Base-by-base conservation (phyloP, 2,888 invertebrate genomes). In the Leucozona laternaria region DNA sequence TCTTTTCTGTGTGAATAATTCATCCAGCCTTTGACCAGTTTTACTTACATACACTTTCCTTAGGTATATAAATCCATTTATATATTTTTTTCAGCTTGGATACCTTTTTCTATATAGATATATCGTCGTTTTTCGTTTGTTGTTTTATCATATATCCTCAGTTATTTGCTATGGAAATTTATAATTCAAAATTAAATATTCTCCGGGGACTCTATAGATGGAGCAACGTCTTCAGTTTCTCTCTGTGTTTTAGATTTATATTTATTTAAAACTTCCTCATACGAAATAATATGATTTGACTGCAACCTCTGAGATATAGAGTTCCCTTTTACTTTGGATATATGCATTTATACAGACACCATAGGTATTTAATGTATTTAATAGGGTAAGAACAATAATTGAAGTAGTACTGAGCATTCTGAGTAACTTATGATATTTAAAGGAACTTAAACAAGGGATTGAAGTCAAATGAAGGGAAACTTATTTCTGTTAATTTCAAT, bases 1-100 rank as follows among this genome's bases (percentile, higher is more conserved):
- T 60, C 62, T 62, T 11, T 53, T 75, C 55, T 75, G 55, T 75
- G 73, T 75, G 75, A 80, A 80, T 80, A 68, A 80, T 80, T 80
- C 73, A 80, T 75, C 43, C 34, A 50, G 79, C 45, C 62, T 37
- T 55, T 75, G 73, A 68, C 31, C 53, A 70, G 37, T 60, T 43
- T 66, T 75, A 20, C 64, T 64, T 37, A 72, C 64, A 68, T 6
- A 31, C 31, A 7, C 34, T 40, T 45, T 66, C 34, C 28, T 17
- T 25, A 57, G 64, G n/a, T n/a, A n/a, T n/a, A n/a, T n/a, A n/a
- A n/a, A 40, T 45, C 64, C 55, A 72, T 57, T 58, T 48, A 25
- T 34, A 34, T 64, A 62, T 78, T 34, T n/a, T n/a, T 48, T 70
- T 78, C 28, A 25, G 50, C 37, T 48, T 50, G 37, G 58, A 68